Evolutionary conservation across 2,797 vertebrate genomes (phyloP).

Genomic region (Poecilia wingei): DNA sequence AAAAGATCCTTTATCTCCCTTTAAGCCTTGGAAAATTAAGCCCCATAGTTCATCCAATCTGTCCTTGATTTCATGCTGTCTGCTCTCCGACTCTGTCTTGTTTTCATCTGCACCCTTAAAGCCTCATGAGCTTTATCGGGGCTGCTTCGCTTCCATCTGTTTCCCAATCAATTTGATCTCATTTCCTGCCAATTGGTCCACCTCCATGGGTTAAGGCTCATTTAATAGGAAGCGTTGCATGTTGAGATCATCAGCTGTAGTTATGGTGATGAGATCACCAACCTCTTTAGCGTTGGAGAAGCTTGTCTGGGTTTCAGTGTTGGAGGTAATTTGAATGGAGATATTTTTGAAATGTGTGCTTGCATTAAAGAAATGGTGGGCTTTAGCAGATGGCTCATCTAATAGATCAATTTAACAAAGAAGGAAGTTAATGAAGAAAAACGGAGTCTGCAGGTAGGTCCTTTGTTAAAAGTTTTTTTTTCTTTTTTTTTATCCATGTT

Average conservation of each 20-base stretch:
- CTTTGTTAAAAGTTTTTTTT: constrained; percentile 17
- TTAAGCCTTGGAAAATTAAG: constrained; percentile 14
- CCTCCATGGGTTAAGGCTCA: constrained; percentile 61
- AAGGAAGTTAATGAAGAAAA: constrained; percentile 31
- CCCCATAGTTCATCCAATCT: constrained; percentile 14
- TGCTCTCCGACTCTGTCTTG: constrained; percentile 9
- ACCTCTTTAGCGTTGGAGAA: constrained; percentile 15
- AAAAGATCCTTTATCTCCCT: constrained; percentile 1
- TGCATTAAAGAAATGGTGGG: background rate
- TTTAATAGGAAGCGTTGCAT: constrained; percentile 63
- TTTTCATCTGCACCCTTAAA: constrained; percentile 42
- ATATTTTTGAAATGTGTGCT: constrained; percentile 15
- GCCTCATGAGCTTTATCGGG: constrained; percentile 45
- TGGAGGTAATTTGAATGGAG: constrained; percentile 28
- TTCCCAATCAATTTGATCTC: constrained; percentile 69
- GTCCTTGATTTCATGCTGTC: constrained; percentile 20
- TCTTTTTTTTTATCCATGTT: constrained; percentile 17
- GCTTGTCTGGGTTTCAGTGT: constrained; percentile 36
- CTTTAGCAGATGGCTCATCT: constrained; percentile 55
- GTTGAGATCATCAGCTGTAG: constrained; percentile 60
- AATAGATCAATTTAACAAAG: constrained; percentile 26
- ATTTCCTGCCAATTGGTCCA: constrained; percentile 74
- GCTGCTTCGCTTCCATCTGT: constrained; percentile 64
- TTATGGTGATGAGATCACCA: constrained; percentile 51
- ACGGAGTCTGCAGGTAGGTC: constrained; percentile 11